Evolutionary conservation across 2,797 vertebrate genomes (phyloP), one percentile per base, ranked within the genome.

Genomic region (Lycodopsis pacificus): DNA sequence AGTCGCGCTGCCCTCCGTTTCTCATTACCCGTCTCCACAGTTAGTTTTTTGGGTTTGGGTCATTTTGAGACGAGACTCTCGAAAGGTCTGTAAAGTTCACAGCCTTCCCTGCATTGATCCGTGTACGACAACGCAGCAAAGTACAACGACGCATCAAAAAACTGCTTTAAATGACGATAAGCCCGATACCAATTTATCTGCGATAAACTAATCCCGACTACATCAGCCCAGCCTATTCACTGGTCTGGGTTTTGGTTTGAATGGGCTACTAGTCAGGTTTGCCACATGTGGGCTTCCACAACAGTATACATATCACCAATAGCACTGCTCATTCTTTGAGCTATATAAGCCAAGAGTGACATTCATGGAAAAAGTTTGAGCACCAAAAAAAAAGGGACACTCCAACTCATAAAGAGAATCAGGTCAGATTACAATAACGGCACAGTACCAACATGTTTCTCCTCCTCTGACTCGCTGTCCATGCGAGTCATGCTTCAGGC

Each of bases 401-500:
- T 25, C 19, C 11, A 34, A 53, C 30, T 75, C 46, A n/a, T n/a
- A n/a, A n/a, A n/a, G n/a, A n/a, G n/a, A n/a, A n/a, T n/a, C n/a
- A n/a, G n/a, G n/a, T n/a, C n/a, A n/a, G n/a, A n/a, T n/a, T n/a
- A n/a, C n/a, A n/a, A n/a, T n/a, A 22, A 63, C n/a, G 53, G 67
- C 65, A 70, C 65, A 72, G 69, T 51, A 61, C 34, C 53, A 56
- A 78, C 68, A 63, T 38, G 65, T 40, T 82, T 73, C 73, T 85
- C 79, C 58, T 68, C 30, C 42, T 69, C 58, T 84, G 77, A 84
- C 65, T 86, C 76, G 64, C 65, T 19, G 63, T 61, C 65, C 56
- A 62, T 51, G 58, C 81, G 87, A 93, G 80, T 91, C 86, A 87
- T 71, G 74, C 79, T 62, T 25, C 64, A 84, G 61, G n/a, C 36